phyloP scores from a whole-genome alignment of 2,113 vertebrate genomes.

The Chitala chitala region DNA sequence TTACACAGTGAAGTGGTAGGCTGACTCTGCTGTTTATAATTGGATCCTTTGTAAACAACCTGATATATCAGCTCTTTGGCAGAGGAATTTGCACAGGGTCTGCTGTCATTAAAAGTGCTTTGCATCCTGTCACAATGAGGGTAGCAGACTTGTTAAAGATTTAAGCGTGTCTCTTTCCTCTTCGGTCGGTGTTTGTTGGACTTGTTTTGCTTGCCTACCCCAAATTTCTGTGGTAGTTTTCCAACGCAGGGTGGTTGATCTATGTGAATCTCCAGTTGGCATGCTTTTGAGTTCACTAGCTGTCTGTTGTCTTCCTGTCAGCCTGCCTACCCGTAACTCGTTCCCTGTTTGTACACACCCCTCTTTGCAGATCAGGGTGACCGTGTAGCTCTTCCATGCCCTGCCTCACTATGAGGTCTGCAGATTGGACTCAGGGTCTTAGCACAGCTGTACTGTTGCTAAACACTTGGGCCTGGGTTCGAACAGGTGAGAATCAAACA shows the following conservation, averaged over 20 bases:
- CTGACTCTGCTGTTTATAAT: no score
- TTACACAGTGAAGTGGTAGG: no score
- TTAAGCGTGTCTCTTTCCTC: no score
- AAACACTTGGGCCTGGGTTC: constrained; percentile 55
- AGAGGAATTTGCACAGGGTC: no score
- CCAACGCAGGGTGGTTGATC: no score
- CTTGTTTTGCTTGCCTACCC: neutral
- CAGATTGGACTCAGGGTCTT: constrained; percentile 33
- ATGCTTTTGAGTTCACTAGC: neutral
- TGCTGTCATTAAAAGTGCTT: no score
- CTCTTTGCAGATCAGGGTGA: neutral
- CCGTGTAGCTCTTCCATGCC: constrained; percentile 8
- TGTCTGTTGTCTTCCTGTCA: neutral
- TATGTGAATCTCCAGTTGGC: no score
- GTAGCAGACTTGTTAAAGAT: no score
- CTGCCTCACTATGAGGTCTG: constrained; percentile 48
- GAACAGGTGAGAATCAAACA: constrained; percentile 48
- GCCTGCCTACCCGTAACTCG: neutral
- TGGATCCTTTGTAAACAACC: no score
- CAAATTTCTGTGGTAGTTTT: no score
- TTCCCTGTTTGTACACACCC: neutral
- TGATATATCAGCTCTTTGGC: no score
- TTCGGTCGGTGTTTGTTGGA: neutral
- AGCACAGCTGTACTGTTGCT: constrained; percentile 52
- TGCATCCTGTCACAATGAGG: no score